These are phyloP conservation scores for Phalanger gymnotis DNA, from an alignment of 2,797 vertebrate species.

Conservation along the genomic window DNA sequence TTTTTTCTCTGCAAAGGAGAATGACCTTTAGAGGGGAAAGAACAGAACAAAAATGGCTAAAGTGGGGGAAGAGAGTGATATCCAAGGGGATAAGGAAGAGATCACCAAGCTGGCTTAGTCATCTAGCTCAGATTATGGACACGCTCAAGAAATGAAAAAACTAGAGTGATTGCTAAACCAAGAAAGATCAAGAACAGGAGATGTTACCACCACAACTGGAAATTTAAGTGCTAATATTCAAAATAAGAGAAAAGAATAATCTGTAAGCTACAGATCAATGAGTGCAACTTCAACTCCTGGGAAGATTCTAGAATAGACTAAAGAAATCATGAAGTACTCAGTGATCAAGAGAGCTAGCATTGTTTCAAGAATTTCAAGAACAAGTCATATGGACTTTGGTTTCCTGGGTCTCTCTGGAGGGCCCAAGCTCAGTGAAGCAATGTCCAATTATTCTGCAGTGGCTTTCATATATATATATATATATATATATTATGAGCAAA, in stretches of 20 bases:
- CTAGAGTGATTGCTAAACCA: not conserved
- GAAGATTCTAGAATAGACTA: not conserved
- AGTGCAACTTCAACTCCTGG: not conserved
- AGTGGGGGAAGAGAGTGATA: not conserved
- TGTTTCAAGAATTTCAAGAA: not conserved
- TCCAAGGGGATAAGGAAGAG: not conserved
- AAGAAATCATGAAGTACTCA: not conserved
- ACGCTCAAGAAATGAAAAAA: not conserved
- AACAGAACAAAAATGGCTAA: not conserved
- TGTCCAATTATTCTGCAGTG: not conserved
- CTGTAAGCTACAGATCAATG: not conserved
- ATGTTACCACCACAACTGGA: not conserved
- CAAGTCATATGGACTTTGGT: not conserved
- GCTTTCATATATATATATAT: not conserved
- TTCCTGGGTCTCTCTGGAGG: not conserved
- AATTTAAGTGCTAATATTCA: not conserved
- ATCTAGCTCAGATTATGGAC: not conserved
- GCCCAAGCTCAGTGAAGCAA: not conserved
- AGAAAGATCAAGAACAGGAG: not conserved
- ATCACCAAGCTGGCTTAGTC: not conserved
- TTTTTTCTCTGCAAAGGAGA: not conserved
- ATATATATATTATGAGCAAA: not conserved
- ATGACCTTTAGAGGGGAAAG: not conserved
- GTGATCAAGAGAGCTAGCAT: not conserved
- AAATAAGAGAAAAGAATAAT: not conserved